phyloP scores from a whole-genome alignment of 2,888 invertebrate genomes.

The Sinotaia quadrata region DNA sequence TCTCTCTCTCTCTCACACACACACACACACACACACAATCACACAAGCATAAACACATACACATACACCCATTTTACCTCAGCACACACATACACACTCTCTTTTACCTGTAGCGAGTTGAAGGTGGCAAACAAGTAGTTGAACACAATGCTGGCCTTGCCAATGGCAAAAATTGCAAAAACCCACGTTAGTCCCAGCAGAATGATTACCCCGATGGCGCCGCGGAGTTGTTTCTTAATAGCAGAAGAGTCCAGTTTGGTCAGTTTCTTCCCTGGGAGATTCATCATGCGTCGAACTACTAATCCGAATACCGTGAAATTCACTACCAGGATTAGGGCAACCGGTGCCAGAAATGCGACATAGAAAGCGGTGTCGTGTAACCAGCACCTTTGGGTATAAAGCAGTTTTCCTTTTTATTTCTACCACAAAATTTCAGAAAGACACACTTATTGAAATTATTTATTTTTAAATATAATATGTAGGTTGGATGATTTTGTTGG shows the following conservation, averaged over 20 bases:
- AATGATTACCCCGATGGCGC: constrained; percentile 58
- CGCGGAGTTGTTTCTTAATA: constrained; percentile 50
- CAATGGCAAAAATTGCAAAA: constrained; percentile 66
- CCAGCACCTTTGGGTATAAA: constrained; percentile 66
- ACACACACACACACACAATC: too few relatives aligned
- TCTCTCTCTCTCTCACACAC: too few relatives aligned
- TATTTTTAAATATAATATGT: too few relatives aligned
- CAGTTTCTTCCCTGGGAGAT: constrained; percentile 40
- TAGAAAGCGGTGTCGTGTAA: constrained; percentile 59
- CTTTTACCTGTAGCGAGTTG: constrained; percentile 50
- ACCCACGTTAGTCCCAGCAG: constrained; percentile 68
- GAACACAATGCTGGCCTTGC: constrained; percentile 53
- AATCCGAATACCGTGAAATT: constrained; percentile 72
- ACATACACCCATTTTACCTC: background rate
- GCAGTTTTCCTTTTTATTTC: too few relatives aligned
- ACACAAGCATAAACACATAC: too few relatives aligned
- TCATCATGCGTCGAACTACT: constrained; percentile 63
- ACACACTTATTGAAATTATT: too few relatives aligned
- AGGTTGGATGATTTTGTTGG: too few relatives aligned
- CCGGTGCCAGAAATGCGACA: constrained; percentile 67
- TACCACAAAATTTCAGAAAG: too few relatives aligned
- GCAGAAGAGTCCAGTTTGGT: constrained; percentile 48
- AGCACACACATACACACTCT: too few relatives aligned
- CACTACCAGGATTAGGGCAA: constrained; percentile 69
- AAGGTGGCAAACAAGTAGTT: constrained; percentile 67